Evolutionary conservation across 2,888 invertebrate genomes (phyloP), one percentile per base, ranked within the genome.

Genomic region (Meiosimyza platycephala): DNA sequence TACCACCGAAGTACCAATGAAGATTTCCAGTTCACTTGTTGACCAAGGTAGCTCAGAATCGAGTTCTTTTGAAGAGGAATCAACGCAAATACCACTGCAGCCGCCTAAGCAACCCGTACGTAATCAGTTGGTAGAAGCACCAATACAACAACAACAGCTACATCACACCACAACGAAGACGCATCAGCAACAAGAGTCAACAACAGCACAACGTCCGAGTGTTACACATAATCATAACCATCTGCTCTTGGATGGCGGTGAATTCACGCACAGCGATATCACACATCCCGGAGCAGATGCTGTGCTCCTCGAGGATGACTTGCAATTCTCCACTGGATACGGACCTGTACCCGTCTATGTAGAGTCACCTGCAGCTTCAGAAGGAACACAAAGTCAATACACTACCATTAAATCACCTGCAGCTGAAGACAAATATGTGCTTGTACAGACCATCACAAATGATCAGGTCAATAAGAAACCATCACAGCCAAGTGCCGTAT

Each of bases 281-380:
- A 89, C 90, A 9, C 90, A 91, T 79, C 89, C 89, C 3, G 87
- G 89, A 0, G 90, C 92, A 13, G 93, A 93, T 73, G 91, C 93
- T 0, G 89, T 92, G 70, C 81, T 93, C 0, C 84, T 92, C 3
- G 90, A 91, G 72, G 90, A 90, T 78, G 91, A 91, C 65, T 66
- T 85, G 57, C 85, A 87, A 48, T 85, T 87, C 77, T 88, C 90
- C 22, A 87, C 89, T 48, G 90, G 90, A 0, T 91, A 90, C 79
- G 84, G 85, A 0, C 85, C 86, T 0, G 84, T 85, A 57, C 85
- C 85, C 0, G 82, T 85, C 3, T 85, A 83, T 67, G 80, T 85
- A 6, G 80, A 81, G 16, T 83, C 85, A 18, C 86, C 85, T 4
- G 74, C 4, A 6, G 22, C 12, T n/a, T 12, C 33, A 1, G 28